Conservation (phyloP, 2,797 vertebrate genomes). For the Rhadinocentrus ornatus region DNA sequence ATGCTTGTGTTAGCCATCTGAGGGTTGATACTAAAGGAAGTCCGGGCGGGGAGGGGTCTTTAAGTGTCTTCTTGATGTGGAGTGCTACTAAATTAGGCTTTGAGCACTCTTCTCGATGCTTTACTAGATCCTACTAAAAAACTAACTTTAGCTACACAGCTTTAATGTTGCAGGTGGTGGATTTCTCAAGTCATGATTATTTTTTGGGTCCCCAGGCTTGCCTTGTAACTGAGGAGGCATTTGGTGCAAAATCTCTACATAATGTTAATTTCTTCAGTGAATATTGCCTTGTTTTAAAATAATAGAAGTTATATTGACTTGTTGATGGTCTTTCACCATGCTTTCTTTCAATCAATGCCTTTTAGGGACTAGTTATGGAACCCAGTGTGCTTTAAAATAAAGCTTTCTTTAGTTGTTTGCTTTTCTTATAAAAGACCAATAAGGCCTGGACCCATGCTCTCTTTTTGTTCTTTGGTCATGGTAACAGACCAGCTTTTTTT, state of each 20-base stretch:
- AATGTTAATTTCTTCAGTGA: background rate
- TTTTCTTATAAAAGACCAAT: constrained; percentile 68
- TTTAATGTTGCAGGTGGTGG: constrained; percentile 14
- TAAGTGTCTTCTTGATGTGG: constrained; percentile 76
- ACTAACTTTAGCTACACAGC: constrained; percentile 23
- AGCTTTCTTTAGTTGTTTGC: constrained; percentile 60
- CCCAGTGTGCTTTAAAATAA: constrained; percentile 74
- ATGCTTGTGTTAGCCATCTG: background rate
- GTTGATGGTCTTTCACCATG: constrained; percentile 53
- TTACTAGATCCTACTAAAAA: constrained; percentile 54
- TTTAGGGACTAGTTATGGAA: constrained; percentile 46
- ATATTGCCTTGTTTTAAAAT: background rate
- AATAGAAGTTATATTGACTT: constrained; percentile 21
- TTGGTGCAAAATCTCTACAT: background rate
- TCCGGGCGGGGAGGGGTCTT: constrained; percentile 27
- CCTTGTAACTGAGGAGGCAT: constrained; percentile 21
- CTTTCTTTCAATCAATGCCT: constrained; percentile 37
- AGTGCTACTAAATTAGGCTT: constrained; percentile 78
- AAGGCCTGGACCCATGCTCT: constrained; percentile 64
- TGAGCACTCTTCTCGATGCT: constrained; percentile 47
- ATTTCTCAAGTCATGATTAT: constrained; percentile 17
- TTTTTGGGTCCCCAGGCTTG: background rate
- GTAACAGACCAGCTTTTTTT: constrained; percentile 51
- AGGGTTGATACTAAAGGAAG: too few species aligned
- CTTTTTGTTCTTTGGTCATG: constrained; percentile 59